Conservation (phyloP, 2,888 invertebrate genomes). For the Amblyjoppa proteus region DNA sequence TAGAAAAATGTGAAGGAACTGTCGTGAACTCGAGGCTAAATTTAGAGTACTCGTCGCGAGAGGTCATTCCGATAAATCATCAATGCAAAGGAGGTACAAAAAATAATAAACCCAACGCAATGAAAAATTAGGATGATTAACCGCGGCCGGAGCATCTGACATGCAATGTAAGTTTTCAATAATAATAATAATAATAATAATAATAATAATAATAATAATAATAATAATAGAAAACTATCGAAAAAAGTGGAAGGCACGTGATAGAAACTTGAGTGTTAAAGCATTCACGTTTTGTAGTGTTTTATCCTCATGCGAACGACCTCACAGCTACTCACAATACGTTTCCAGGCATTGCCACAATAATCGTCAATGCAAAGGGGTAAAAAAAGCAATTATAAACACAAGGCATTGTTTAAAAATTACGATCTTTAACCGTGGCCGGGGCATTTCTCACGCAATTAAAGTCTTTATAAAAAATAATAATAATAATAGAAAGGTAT, state of each 20-base stretch:
- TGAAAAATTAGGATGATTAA: not conserved
- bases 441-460: too few species aligned
- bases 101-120: not conserved
- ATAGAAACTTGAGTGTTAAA: constrained; percentile 24
- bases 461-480: too few species aligned
- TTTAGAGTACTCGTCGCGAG: not conserved
- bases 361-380: too few species aligned
- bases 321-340: constrained; percentile 44
- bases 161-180: too few species aligned
- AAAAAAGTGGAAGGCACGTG: constrained; percentile 15
- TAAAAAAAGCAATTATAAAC: too few species aligned
- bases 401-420: too few species aligned
- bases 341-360: constrained; percentile 7
- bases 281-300: constrained; percentile 48
- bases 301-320: constrained; percentile 26
- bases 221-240: too few species aligned
- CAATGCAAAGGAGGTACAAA: not conserved
- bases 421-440: too few species aligned
- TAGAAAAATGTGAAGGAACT: constrained; percentile 47
- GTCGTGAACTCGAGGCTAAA: constrained; percentile 24
- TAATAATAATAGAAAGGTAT: too few species aligned
- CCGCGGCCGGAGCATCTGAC: not conserved
- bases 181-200: too few species aligned
- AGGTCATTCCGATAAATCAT: not conserved
- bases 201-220: too few species aligned